Base-by-base conservation (phyloP, 2,797 vertebrate species). In the Stomatorhinus walkeri region DNA sequence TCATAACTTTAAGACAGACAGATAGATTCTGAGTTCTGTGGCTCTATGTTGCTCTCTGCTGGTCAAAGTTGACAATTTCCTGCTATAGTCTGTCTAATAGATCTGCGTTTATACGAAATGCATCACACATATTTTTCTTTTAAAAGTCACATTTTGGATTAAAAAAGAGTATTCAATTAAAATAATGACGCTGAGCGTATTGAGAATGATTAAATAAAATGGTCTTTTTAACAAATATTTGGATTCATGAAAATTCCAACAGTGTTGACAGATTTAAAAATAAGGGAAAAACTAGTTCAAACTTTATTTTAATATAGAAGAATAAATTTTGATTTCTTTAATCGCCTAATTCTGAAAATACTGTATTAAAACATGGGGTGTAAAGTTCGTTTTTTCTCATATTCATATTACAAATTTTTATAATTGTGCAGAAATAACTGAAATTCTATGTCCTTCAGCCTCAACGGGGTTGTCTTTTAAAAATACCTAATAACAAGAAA, bases 31-130 rank as follows among this genome's bases (percentile, higher is more conserved):
- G 22, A 68, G 61, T 19, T 79, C 36, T 46, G 72, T 9, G 48
- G 81, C 46, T 49, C 22, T 51, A 49, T 56, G 52, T n/a, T 87
- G 49, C 85, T 56, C 85, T 59, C 85, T 87, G 85, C 85, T 87
- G 85, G 85, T 16, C 85, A 87, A 56, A 19, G 51, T 32, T 43
- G 85, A 40, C 43, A 87, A 40, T 56, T 54, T 40, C 85, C 51
- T 56, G 85, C 28, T 36, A n/a, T 10, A 28, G 16, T 46, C 8
- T 46, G 5, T 19, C 1, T 43, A 81, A 40, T 81, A 81, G 16
- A 81, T 40, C 19, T 22, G 43, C 19, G 19, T 43, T 48, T 43
- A 83, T n/a, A 46, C 40, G 40, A 48, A 51, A 84, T 22, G 43
- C 46, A 48, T 56, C 54, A 56, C 54, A 56, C n/a, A n/a, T 40